These are phyloP conservation scores for Himalopsyche kuldschensis DNA, from an alignment of 2,888 invertebrate genomes.

Conservation along the genomic window DNA sequence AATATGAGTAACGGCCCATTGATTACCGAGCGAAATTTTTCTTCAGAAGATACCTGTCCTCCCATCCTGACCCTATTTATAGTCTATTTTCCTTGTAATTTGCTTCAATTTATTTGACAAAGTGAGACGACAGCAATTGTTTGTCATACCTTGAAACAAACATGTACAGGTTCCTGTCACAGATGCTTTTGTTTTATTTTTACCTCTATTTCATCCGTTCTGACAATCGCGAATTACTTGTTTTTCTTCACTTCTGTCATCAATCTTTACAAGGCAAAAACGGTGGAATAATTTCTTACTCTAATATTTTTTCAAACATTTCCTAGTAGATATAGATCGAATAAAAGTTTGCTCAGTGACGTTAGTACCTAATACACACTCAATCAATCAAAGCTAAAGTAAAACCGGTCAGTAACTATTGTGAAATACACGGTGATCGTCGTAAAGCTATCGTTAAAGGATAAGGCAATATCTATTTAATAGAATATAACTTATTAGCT, in stretches of 20 bases:
- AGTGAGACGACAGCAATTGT: too few species aligned
- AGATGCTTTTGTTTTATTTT: not conserved
- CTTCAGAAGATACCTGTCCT: too few species aligned
- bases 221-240: not conserved
- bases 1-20: too few species aligned
- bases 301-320: not conserved
- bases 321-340: not conserved
- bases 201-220: not conserved
- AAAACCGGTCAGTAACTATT: slow-evolving; percentile 30
- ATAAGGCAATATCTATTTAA: not conserved
- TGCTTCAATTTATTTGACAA: too few species aligned
- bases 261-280: not conserved
- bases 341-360: not conserved
- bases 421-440: slow-evolving; percentile 45
- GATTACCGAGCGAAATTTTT: too few species aligned
- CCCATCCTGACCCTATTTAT: too few species aligned
- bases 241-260: not conserved
- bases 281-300: not conserved
- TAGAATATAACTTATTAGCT: too few species aligned
- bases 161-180: too few species aligned
- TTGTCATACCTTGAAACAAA: too few species aligned
- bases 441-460: not conserved
- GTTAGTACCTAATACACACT: not conserved
- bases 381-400: not conserved
- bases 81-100: too few species aligned